Evolutionary conservation across 2,888 invertebrate species (phyloP).

Genomic region (Acrocera orbiculus): DNA sequence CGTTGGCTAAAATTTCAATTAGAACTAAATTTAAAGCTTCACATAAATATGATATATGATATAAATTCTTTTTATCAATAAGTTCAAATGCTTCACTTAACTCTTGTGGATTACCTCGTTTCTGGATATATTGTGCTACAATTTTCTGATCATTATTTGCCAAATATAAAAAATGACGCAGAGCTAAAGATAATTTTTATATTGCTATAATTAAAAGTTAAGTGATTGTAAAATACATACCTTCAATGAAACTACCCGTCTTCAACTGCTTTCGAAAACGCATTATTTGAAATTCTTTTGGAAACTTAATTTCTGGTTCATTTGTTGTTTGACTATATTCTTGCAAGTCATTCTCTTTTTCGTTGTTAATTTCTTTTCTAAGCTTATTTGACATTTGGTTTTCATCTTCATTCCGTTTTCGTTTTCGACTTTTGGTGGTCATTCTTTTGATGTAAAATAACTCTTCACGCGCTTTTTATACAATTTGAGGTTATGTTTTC

Average conservation of each 20-base stretch:
- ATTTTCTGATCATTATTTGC: constrained; percentile 36
- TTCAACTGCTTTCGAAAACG: constrained; percentile 40
- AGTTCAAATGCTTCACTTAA: constrained; percentile 44
- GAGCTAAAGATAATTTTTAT: constrained; percentile 34
- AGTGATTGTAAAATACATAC: constrained; percentile 31
- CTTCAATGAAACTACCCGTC: constrained; percentile 36
- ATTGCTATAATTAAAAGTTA: too few relatives aligned
- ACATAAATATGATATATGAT: constrained; percentile 41
- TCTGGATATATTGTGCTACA: constrained; percentile 45
- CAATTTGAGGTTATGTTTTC: background rate
- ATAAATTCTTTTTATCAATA: constrained; percentile 40
- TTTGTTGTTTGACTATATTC: constrained; percentile 16
- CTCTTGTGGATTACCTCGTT: constrained; percentile 53
- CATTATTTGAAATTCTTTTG: constrained; percentile 37
- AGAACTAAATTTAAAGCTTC: constrained; percentile 47
- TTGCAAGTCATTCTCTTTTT: constrained; percentile 5
- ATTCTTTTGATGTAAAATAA: background rate
- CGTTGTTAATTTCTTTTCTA: background rate
- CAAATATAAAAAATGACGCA: constrained; percentile 44
- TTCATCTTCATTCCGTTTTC: constrained; percentile 27
- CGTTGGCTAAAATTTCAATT: constrained; percentile 44
- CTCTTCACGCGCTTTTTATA: background rate
- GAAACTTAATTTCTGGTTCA: constrained; percentile 17
- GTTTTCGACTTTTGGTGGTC: constrained; percentile 5
- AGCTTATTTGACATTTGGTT: constrained; percentile 17